Evolutionary conservation across 2,888 invertebrate species (phyloP), one percentile per base, ranked within the genome.

Genomic region (Lysandra coridon): DNA sequence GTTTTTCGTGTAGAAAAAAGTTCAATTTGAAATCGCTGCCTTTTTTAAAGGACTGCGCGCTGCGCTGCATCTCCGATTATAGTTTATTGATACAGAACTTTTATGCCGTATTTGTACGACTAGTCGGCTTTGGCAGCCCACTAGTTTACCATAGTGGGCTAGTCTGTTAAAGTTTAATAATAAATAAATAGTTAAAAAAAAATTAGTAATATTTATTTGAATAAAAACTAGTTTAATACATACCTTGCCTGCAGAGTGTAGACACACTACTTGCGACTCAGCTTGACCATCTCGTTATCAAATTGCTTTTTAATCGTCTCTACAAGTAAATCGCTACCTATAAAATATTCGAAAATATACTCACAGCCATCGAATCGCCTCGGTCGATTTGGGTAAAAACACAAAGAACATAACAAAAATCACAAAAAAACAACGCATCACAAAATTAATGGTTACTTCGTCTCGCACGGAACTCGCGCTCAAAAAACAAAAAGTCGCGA

Each of bases 291-390:
- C 33, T 33, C 30, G 33, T 33, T 14, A 30, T 69, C 33, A 33
- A 69, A 69, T 69, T 14, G 69, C 33, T 69, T 69, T 69, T 37
- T 37, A 69, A 69, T 33, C 5, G 64, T 69, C 30, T 69, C 30
- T 75, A 30, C 23, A 23, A 33, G 30, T 80, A 30, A 78, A 79
- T 78, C 49, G 44, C 40, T 30, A 53, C 57, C 40, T 30, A 53
- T 17, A 69, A 80, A 40, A 73, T 30, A 74, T 78, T 57, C 73
- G 17, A 78, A 80, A 79, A 75, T 78, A 82, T 92, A 94, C 94
- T 94, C 89, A 94, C 94, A 94, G 85, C 94, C 94, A 94, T 90
- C 94, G 91, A 86, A 94, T 94, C 84, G 91, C 94, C 85, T 92
- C 88, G 78, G 90, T 87, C 10, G 92, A 89, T 84, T 88, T 89